phyloP scores from a whole-genome alignment of 2,113 vertebrate genomes.

The Alouatta palliata region DNA sequence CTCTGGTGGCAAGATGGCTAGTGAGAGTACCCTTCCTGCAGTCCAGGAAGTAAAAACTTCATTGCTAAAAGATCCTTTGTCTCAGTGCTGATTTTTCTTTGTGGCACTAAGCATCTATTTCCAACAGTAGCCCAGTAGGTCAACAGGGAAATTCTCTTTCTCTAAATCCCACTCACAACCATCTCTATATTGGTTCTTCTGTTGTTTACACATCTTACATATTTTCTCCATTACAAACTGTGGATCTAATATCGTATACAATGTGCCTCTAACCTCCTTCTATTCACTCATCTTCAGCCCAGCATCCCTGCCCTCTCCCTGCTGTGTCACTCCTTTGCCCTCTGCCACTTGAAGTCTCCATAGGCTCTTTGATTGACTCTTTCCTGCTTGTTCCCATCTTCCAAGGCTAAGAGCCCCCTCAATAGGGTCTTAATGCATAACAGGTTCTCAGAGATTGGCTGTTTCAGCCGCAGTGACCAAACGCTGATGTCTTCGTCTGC shows the following conservation, averaged over 20 bases:
- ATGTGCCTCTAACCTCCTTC: not conserved
- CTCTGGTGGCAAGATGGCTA: no score
- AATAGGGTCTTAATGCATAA: rapidly evolving
- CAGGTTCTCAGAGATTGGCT: not conserved
- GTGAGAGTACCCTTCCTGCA: no score
- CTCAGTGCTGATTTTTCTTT: no score
- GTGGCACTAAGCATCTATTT: no score
- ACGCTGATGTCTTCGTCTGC: not conserved
- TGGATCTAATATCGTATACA: not conserved
- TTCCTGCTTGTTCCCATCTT: not conserved
- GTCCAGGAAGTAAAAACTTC: no score
- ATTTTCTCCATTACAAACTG: not conserved
- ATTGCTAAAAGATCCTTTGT: no score
- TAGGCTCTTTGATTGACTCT: not conserved
- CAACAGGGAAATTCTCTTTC: not conserved
- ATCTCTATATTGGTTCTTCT: not conserved
- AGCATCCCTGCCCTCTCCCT: not conserved
- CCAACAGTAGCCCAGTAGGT: no score
- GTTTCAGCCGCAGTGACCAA: not conserved
- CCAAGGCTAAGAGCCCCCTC: not conserved
- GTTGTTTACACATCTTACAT: not conserved
- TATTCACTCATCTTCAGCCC: not conserved
- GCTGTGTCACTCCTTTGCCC: not conserved
- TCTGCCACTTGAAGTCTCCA: not conserved
- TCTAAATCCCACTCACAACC: not conserved